These are phyloP conservation scores for Crotophaga sulcirostris DNA, from an alignment of 2,113 vertebrate species.

Conservation along the genomic window DNA sequence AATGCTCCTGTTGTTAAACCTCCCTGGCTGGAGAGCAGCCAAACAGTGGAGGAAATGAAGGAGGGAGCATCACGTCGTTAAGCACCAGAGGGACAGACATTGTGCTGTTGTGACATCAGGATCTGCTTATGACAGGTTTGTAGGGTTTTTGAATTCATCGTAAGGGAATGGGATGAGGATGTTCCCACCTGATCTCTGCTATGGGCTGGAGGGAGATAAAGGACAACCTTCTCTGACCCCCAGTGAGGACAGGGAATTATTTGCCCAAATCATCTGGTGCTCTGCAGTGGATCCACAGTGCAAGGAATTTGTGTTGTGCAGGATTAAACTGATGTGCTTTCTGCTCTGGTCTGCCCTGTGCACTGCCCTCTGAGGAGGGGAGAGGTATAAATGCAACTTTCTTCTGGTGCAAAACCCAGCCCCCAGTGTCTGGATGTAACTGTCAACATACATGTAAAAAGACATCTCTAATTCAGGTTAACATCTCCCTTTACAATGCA, in stretches of 20 bases:
- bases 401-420: background rate
- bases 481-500: background rate
- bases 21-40: background rate
- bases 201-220: background rate
- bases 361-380: background rate
- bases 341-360: background rate
- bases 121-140: accelerated
- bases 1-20: background rate
- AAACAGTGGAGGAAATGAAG: background rate
- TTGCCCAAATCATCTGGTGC: background rate
- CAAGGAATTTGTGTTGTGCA: background rate
- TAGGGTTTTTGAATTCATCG: background rate
- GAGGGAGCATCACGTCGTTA: accelerated
- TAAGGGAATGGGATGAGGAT: background rate
- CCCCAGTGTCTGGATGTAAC: background rate
- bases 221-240: background rate
- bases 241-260: background rate
- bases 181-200: background rate
- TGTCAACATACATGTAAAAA: background rate
- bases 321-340: background rate
- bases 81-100: background rate
- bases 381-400: background rate
- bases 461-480: background rate
- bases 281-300: background rate
- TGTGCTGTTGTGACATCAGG: background rate